A percentile compares a stretch with the other conserved stretches of the same genome.
Evolutionary conservation across 2,888 invertebrate genomes (phyloP).

Genomic region (Pristionchus arcanus): DNA sequence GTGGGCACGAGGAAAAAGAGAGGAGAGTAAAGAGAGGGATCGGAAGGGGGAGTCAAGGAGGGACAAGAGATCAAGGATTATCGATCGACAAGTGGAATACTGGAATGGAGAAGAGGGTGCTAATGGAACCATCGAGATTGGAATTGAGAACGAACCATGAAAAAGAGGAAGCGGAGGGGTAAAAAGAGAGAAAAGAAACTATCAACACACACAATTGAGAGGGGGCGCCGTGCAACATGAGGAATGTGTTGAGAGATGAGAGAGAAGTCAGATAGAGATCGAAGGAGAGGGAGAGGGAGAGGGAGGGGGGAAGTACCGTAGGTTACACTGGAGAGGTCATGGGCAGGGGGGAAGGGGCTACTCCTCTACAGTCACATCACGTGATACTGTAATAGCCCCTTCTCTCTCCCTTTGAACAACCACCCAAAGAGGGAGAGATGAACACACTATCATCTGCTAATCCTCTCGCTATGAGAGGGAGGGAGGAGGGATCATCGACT

Average conservation of each 20-base stretch:
- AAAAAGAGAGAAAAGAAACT: neutral
- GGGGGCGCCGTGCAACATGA: neutral
- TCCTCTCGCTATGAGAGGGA: conserved; percentile 18
- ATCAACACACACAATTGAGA: neutral
- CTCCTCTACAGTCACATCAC: neutral
- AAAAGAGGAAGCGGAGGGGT: neutral
- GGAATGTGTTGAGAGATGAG: neutral
- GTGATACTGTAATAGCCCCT: neutral
- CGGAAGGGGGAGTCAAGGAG: neutral
- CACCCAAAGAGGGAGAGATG: conserved; percentile 2
- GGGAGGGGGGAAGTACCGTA: neutral
- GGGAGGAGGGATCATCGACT: conserved; percentile 4
- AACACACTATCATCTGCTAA: conserved; percentile 29
- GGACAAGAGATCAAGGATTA: neutral
- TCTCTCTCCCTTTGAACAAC: conserved; percentile 2
- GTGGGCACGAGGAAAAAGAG: neutral
- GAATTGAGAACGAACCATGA: neutral
- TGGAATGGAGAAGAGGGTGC: neutral
- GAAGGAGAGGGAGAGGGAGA: neutral
- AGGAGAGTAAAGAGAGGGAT: neutral
- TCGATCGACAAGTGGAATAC: neutral
- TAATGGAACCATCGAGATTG: neutral
- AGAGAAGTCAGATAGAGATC: neutral
- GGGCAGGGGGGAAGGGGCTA: neutral
- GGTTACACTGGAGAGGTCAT: conserved; percentile 4